phyloP scores from a whole-genome alignment of 2,797 vertebrate species.

The Malacoraja senta region DNA sequence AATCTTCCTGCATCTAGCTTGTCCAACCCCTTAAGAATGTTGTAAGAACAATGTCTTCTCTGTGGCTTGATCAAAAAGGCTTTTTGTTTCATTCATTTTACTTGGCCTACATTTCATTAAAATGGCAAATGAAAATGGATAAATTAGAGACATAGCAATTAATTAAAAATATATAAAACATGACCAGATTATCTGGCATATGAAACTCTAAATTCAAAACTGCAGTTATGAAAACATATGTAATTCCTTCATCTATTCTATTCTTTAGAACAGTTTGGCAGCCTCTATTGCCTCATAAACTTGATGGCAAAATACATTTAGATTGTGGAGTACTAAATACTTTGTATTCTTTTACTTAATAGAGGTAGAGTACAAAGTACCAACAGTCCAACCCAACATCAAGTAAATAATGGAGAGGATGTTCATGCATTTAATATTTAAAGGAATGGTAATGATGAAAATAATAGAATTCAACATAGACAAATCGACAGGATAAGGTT shows the following conservation, averaged over 20 bases:
- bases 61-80: slow-evolving; percentile 30
- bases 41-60: neutral
- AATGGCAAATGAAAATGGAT: slow-evolving; percentile 1
- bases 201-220: neutral
- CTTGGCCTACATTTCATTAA: neutral
- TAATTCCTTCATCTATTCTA: neutral
- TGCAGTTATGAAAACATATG: neutral
- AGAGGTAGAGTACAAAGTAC: neutral
- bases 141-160: neutral
- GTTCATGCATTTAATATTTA: neutral
- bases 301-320: neutral
- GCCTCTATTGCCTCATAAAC: neutral
- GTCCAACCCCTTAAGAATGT: no score
- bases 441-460: slow-evolving; percentile 12
- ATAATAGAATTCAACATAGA: neutral
- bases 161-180: neutral
- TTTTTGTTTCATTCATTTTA: slow-evolving; percentile 42
- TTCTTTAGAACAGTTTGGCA: neutral
- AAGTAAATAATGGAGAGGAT: neutral
- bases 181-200: neutral
- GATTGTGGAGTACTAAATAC: neutral
- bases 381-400: neutral
- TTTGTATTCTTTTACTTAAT: neutral
- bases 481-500: neutral
- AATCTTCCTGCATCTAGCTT: no score